Percentiles rank a stretch among this genome's conserved stretches.
These are phyloP conservation scores for Standfussiana lucernea DNA, from an alignment of 2,888 invertebrate species.

Conservation along the genomic window DNA sequence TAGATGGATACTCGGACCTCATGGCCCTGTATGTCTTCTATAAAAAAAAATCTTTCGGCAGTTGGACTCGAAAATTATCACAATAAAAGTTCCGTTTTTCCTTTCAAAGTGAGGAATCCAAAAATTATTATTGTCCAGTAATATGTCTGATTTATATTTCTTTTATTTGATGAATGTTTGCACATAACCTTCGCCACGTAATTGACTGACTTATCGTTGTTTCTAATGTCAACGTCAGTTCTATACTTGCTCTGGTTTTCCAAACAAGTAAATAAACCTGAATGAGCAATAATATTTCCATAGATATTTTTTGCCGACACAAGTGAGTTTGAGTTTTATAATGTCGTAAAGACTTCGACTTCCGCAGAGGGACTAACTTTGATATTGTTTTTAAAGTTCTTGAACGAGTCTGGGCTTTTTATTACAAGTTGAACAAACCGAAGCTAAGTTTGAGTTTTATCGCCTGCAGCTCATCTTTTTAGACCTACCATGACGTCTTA, in stretches of 20 bases:
- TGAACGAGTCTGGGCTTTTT: slow-evolving; percentile 34
- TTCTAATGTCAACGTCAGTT: background rate
- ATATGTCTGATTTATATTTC: background rate
- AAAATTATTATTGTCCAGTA: background rate
- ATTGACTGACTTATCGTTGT: background rate
- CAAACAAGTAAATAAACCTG: background rate
- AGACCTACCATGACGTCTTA: no score
- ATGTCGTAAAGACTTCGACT: slow-evolving; percentile 15
- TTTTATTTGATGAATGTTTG: background rate
- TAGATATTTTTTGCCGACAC: background rate
- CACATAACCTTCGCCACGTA: background rate
- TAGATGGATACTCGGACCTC: background rate
- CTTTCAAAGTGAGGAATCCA: background rate
- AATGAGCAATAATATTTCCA: background rate
- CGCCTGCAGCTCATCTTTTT: background rate
- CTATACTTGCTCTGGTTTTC: background rate
- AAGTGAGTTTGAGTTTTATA: background rate
- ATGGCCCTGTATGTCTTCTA: background rate
- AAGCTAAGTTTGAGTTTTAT: background rate
- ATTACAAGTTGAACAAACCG: slow-evolving; percentile 8
- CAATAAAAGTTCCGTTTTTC: background rate
- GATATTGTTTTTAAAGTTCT: slow-evolving; percentile 23
- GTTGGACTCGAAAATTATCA: background rate
- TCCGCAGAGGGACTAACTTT: slow-evolving; percentile 22
- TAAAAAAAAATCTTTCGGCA: background rate